Percentiles rank a stretch among this genome's conserved stretches.
phyloP scores from a whole-genome alignment of 2,797 vertebrate species.

The Notoglanidium macrostoma region DNA sequence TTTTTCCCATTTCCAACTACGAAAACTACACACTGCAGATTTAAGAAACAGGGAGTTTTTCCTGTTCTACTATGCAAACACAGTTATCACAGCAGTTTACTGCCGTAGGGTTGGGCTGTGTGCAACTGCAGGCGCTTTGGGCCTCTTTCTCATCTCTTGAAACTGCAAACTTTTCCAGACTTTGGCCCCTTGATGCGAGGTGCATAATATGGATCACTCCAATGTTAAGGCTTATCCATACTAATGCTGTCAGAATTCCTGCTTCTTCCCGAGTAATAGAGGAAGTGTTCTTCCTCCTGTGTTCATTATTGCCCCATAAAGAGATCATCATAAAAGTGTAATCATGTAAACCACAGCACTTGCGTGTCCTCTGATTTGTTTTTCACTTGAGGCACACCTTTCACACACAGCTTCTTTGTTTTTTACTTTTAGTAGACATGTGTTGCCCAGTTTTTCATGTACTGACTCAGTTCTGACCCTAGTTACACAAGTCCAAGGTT shows the following conservation, averaged over 20 bases:
- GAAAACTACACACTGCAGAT: not conserved
- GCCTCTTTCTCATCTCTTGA: not conserved
- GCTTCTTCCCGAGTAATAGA: not conserved
- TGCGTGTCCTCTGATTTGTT: not conserved
- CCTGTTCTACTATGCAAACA: not conserved
- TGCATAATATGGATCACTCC: not conserved
- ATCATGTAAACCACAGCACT: not conserved
- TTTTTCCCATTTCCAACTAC: not conserved
- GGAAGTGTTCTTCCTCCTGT: not conserved
- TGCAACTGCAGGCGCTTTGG: not conserved
- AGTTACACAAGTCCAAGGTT: not conserved
- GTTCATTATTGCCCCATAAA: not conserved
- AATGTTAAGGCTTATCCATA: not conserved
- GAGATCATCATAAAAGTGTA: not conserved
- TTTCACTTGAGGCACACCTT: not conserved
- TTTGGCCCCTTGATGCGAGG: not conserved
- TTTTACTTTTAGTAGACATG: not conserved
- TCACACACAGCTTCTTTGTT: not conserved
- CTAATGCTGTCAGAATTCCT: not conserved
- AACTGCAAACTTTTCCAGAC: not conserved
- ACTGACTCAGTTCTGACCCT: not conserved
- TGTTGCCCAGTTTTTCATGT: not conserved
- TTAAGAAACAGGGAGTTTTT: not conserved
- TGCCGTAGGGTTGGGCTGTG: not conserved
- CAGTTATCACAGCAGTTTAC: not conserved